These are phyloP conservation scores for Slavum lentiscoides DNA, from an alignment of 2,888 invertebrate species.

Conservation along the genomic window DNA sequence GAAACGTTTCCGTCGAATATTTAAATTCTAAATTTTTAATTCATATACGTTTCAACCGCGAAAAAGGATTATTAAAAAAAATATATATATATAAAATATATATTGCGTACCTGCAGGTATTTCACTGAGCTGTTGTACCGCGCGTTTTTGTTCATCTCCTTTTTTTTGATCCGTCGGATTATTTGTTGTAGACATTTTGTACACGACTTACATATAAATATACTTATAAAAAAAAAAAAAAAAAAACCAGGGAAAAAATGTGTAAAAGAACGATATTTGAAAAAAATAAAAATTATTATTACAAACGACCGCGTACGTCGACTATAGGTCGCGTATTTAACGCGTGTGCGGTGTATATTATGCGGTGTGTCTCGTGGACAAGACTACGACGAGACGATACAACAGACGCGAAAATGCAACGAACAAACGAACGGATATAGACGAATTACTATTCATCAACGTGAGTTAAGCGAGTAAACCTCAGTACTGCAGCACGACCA, in stretches of 20 bases:
- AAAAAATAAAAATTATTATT: not conserved
- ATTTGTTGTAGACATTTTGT: slow-evolving; percentile 36
- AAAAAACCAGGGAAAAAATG: not conserved
- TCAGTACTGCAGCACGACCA: slow-evolving; percentile 2
- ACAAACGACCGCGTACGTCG: too few species aligned
- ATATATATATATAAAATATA: not conserved
- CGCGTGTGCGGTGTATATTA: too few species aligned
- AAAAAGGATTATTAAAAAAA: not conserved
- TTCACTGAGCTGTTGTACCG: slow-evolving; percentile 27
- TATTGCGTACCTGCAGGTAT: not conserved
- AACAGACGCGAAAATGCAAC: slow-evolving; percentile 10
- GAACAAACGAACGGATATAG: slow-evolving; percentile 29
- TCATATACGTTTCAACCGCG: not conserved
- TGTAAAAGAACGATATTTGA: not conserved
- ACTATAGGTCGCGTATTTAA: too few species aligned
- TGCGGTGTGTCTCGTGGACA: not conserved
- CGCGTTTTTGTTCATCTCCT: slow-evolving; percentile 33
- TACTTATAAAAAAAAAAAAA: not conserved
- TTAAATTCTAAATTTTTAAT: too few species aligned
- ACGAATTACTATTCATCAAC: slow-evolving; percentile 45
- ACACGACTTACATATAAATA: not conserved
- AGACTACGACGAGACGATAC: not conserved
- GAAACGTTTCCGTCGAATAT: not conserved
- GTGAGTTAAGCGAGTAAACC: slow-evolving; percentile 38
- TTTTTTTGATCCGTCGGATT: slow-evolving; percentile 25